Evolutionary conservation across 2,888 invertebrate species (phyloP).

Genomic region (Doris montereyensis): DNA sequence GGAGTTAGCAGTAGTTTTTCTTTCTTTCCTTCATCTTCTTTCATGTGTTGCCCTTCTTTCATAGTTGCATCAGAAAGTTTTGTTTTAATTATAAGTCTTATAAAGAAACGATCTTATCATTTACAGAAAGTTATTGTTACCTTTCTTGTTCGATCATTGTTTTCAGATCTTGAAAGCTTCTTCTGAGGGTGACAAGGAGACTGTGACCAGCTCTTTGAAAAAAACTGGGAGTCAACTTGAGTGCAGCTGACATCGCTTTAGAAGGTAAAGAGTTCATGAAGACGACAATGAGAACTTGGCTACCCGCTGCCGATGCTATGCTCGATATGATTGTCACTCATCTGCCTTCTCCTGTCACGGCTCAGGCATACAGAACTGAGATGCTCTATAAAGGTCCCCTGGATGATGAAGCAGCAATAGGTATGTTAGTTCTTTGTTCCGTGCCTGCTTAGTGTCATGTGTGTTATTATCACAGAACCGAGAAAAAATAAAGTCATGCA

Average conservation of each 20-base stretch:
- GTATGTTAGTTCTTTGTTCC: too few species aligned
- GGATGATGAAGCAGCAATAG: constrained; percentile 82
- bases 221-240: constrained; percentile 93
- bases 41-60: too few species aligned
- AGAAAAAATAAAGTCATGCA: too few species aligned
- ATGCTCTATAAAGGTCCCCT: constrained; percentile 99
- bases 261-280: constrained; percentile 96
- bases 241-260: constrained; percentile 92
- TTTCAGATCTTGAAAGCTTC: constrained; percentile 54
- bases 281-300: constrained; percentile 98
- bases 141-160: not conserved
- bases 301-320: constrained; percentile 99
- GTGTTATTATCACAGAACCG: too few species aligned
- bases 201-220: constrained; percentile 86
- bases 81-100: too few species aligned
- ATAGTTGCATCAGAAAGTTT: too few species aligned
- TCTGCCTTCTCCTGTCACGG: constrained; percentile 97
- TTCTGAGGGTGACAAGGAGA: constrained; percentile 77
- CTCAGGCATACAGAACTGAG: constrained; percentile 99
- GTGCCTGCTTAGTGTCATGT: too few species aligned
- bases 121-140: too few species aligned
- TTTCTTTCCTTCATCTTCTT: too few species aligned
- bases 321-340: constrained; percentile 99
- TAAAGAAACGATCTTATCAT: too few species aligned
- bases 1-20: too few species aligned